Percentiles rank a stretch among this genome's conserved stretches.
Evolutionary conservation across 2,797 vertebrate species (phyloP).

Genomic region (Sebastiscus albofasciatus): DNA sequence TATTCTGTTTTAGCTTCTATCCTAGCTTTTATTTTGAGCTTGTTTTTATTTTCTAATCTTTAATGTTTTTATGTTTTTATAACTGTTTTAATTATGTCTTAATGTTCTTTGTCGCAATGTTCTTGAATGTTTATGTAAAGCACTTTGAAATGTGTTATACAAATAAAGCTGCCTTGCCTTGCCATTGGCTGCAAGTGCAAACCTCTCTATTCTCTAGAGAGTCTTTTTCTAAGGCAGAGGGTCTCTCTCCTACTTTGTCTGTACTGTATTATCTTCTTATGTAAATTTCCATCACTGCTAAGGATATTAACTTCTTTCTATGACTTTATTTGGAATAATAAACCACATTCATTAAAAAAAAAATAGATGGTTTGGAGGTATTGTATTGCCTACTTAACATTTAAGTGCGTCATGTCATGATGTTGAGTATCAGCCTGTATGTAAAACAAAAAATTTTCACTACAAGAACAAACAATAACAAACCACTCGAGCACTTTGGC

Average conservation of each 20-base stretch:
- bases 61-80: too few species aligned
- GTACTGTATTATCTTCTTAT: background rate
- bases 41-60: too few species aligned
- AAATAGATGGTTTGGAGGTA: background rate
- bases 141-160: too few species aligned
- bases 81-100: too few species aligned
- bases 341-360: background rate
- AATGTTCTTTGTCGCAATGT: too few species aligned
- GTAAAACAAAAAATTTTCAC: background rate
- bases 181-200: background rate
- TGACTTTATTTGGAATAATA: background rate
- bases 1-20: rapidly evolving
- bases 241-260: background rate
- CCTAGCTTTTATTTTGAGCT: too few species aligned
- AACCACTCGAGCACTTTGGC: background rate
- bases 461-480: background rate
- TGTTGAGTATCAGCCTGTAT: too few species aligned
- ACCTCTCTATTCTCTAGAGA: background rate
- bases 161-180: too few species aligned
- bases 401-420: too few species aligned
- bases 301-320: background rate
- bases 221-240: background rate
- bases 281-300: background rate
- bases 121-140: too few species aligned
- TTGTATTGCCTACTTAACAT: background rate